phyloP scores from a whole-genome alignment of 2,888 invertebrate species.

The Oxystoma pomonae region DNA sequence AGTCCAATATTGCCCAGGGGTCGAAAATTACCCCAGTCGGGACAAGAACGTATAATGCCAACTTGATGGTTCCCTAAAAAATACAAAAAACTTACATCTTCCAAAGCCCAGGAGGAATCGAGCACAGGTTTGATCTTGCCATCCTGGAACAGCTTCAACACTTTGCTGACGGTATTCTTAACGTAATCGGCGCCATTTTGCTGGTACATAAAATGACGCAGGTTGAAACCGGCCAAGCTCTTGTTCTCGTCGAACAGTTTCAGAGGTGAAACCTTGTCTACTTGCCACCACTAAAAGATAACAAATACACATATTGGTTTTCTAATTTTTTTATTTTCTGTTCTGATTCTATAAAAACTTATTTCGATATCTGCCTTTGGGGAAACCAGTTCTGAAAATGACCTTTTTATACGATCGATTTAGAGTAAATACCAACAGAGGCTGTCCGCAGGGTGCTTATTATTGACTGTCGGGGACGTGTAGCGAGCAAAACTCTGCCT shows the following conservation, averaged over 20 bases:
- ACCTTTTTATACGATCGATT: too few relatives aligned
- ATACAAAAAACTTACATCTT: constrained; percentile 64
- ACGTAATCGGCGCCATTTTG: constrained; percentile 70
- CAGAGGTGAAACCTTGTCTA: constrained; percentile 84
- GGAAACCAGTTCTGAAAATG: too few relatives aligned
- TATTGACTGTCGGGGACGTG: too few relatives aligned
- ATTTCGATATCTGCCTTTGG: too few relatives aligned
- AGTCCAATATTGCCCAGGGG: too few relatives aligned
- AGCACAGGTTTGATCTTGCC: constrained; percentile 78
- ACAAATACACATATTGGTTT: too few relatives aligned
- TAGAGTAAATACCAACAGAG: too few relatives aligned
- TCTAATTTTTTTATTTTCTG: too few relatives aligned
- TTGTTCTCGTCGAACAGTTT: constrained; percentile 89
- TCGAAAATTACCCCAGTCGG: too few relatives aligned
- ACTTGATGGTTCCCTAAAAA: background rate
- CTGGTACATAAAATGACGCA: constrained; percentile 78
- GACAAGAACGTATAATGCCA: background rate
- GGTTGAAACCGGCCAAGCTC: constrained; percentile 75
- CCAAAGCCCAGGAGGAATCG: constrained; percentile 83
- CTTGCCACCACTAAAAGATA: constrained; percentile 84
- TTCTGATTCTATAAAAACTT: too few relatives aligned
- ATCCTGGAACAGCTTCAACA: constrained; percentile 71
- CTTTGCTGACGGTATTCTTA: constrained; percentile 64
- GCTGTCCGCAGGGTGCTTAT: too few relatives aligned
- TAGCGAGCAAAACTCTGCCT: too few relatives aligned